Conservation (phyloP, 92 coral and sea anemone genomes). For the Porites lobata region DNA sequence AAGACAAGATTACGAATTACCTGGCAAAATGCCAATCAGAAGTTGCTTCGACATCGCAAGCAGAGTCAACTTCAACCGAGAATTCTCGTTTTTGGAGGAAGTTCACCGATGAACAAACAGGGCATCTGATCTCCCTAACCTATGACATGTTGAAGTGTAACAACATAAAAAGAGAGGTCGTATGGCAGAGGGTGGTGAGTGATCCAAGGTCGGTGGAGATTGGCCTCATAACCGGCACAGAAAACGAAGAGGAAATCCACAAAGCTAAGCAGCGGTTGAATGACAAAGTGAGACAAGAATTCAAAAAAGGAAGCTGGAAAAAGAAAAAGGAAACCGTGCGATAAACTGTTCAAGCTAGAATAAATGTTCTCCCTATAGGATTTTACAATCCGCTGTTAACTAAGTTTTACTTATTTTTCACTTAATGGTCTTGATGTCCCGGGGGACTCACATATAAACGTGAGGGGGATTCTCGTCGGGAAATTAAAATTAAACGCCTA, state of each 20-base stretch:
- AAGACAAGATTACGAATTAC: conserved; percentile 5
- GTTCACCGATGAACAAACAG: conserved; percentile 45
- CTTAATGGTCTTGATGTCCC: no score
- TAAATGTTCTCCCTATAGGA: no score
- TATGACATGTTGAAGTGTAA: conserved; percentile 33
- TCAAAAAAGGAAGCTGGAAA: neutral
- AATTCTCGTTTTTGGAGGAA: conserved; percentile 9
- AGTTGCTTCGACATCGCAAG: neutral
- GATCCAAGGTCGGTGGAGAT: neutral
- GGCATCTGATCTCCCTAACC: conserved; percentile 19
- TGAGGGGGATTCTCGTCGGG: no score
- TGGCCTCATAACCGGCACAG: neutral
- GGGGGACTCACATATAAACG: no score
- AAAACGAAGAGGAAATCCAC: neutral
- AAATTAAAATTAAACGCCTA: no score
- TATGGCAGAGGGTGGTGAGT: conserved; percentile 23
- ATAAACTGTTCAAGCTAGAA: no score
- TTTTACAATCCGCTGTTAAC: no score
- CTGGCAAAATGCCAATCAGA: neutral
- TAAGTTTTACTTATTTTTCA: no score
- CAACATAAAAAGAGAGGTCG: conserved; percentile 29
- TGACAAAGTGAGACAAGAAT: conserved; percentile 4
- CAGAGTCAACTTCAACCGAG: neutral
- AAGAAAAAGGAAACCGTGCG: neutral
- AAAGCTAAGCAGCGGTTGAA: neutral